Conservation (phyloP, 1,140 invertebrate genomes). For the Euura lappo region DNA sequence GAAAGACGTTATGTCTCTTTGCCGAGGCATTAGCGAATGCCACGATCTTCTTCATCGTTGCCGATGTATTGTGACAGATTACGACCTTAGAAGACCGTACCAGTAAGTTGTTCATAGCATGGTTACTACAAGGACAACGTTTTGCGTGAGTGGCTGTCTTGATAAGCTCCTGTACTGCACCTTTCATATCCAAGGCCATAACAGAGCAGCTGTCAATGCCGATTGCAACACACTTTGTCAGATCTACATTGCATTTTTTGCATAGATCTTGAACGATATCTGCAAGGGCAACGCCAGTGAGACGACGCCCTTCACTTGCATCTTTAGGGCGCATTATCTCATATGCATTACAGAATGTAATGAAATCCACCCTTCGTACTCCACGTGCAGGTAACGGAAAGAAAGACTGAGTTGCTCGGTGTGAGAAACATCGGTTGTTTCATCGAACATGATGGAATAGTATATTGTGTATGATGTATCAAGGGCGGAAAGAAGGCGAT, state of each 20-base stretch:
- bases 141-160: constrained; percentile 31
- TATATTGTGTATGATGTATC: no score
- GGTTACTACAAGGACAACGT: constrained; percentile 35
- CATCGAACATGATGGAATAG: constrained; percentile 41
- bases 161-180: constrained; percentile 28
- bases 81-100: constrained; percentile 28
- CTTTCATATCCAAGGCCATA: constrained; percentile 31
- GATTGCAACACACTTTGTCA: constrained; percentile 31
- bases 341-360: not conserved
- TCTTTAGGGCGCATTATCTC: not conserved
- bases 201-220: constrained; percentile 34
- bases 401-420: constrained; percentile 36
- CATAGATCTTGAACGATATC: constrained; percentile 25
- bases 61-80: constrained; percentile 33
- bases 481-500: no score
- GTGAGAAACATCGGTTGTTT: constrained; percentile 40
- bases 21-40: constrained; percentile 35
- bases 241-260: constrained; percentile 26
- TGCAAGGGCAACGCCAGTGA: constrained; percentile 23
- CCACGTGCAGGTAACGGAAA: constrained; percentile 33
- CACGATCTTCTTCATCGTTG: constrained; percentile 34
- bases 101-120: constrained; percentile 37
- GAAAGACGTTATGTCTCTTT: constrained; percentile 21
- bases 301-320: not conserved
- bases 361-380: not conserved